These are phyloP conservation scores for Crotalus horridus DNA, from an alignment of 2,113 vertebrate species.

Conservation along the genomic window DNA sequence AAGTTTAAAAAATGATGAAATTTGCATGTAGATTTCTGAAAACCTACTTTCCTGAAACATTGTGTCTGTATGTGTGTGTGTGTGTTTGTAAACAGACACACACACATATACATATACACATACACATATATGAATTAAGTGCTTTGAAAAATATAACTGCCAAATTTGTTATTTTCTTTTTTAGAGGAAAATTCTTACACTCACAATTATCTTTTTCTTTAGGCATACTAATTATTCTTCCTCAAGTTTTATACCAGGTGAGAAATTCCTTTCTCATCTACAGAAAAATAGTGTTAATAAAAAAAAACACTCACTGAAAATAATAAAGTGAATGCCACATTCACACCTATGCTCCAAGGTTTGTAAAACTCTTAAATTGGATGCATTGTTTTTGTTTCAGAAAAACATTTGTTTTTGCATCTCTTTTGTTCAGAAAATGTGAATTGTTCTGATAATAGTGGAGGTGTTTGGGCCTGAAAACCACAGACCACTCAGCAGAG, in stretches of 20 bases:
- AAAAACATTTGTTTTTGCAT: background rate
- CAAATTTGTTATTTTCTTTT: background rate
- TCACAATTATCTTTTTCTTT: background rate
- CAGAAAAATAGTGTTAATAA: background rate
- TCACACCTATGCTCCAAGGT: background rate
- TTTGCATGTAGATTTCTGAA: background rate
- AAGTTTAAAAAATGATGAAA: background rate
- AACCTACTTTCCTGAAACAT: background rate
- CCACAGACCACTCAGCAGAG: background rate
- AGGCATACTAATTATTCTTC: background rate
- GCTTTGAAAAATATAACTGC: background rate
- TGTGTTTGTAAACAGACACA: no score
- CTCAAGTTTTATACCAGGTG: background rate
- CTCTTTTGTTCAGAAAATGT: background rate
- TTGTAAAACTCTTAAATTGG: background rate
- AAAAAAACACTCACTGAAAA: background rate
- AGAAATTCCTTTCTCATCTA: constrained; percentile 3
- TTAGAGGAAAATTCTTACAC: background rate
- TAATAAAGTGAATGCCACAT: background rate
- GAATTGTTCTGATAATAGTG: background rate
- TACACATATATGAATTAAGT: background rate
- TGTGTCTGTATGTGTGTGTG: no score
- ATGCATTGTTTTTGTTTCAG: background rate
- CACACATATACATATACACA: no score
- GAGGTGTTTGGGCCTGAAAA: background rate